These are phyloP conservation scores for Caenorhabditis sulstoni DNA, from an alignment of 2,888 invertebrate species.

Conservation along the genomic window DNA sequence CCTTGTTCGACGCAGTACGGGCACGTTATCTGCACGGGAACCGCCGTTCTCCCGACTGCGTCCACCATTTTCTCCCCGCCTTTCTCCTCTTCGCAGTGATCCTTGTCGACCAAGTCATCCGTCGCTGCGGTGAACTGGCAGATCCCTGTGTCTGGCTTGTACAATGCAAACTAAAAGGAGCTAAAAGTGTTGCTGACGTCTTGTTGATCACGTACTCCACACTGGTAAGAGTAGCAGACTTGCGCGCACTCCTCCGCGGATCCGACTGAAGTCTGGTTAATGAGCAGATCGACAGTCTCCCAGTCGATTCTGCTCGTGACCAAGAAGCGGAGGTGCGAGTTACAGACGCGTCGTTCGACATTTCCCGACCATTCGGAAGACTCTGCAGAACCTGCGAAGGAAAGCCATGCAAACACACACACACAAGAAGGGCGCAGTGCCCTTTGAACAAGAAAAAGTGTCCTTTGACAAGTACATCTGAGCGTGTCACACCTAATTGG, in stretches of 20 bases:
- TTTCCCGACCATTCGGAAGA: constrained; percentile 31
- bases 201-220: constrained; percentile 64
- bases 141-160: constrained; percentile 53
- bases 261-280: constrained; percentile 65
- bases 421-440: constrained; percentile 17
- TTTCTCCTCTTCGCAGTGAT: constrained; percentile 51
- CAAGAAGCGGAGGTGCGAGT: constrained; percentile 34
- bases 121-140: constrained; percentile 73
- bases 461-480: constrained; percentile 54
- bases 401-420: constrained; percentile 44
- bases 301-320: constrained; percentile 65
- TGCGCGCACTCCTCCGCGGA: constrained; percentile 69
- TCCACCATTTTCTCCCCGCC: constrained; percentile 52
- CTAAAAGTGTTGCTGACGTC: background rate
- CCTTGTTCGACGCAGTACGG: constrained; percentile 41
- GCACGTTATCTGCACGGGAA: constrained; percentile 45
- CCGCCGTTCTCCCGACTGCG: constrained; percentile 36
- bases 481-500: constrained; percentile 52
- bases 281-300: constrained; percentile 70
- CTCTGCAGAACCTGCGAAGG: constrained; percentile 36
- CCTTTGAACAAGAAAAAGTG: constrained; percentile 24
- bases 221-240: constrained; percentile 65
- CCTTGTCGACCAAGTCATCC: constrained; percentile 64
- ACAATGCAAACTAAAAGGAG: constrained; percentile 69
- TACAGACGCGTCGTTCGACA: constrained; percentile 25